Evolutionary conservation across 1,140 invertebrate genomes (phyloP).

Genomic region (Brachionus sp.): DNA sequence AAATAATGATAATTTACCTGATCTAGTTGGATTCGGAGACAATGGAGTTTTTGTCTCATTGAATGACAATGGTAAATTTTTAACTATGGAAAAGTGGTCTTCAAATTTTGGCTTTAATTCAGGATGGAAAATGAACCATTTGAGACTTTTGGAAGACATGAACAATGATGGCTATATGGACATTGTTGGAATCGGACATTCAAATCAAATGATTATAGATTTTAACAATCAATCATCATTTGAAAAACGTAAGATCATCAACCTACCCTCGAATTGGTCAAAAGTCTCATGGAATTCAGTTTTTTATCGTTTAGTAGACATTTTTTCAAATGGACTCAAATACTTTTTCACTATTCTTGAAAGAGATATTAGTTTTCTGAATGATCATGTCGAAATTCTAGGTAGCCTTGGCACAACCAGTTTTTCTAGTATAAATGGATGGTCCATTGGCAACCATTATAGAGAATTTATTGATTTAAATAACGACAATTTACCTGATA

Average conservation of each 20-base stretch:
- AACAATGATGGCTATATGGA: constrained; percentile 10
- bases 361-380: not conserved
- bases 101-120: constrained; percentile 1
- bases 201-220: not conserved
- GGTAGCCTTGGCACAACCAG: not conserved
- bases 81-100: not conserved
- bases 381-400: not conserved
- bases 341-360: not conserved
- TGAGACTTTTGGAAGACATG: constrained; percentile 19
- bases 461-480: not conserved
- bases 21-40: not conserved
- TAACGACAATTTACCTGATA: constrained; percentile 10
- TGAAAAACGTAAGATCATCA: not conserved
- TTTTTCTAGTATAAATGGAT: constrained; percentile 3
- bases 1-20: constrained; percentile 5
- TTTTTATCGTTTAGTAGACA: not conserved
- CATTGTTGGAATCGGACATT: constrained; percentile 3
- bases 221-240: constrained; percentile 21
- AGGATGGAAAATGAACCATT: constrained; percentile 3
- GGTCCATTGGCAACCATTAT: not conserved
- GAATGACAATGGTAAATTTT: constrained; percentile 11
- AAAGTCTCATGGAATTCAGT: constrained; percentile 15
- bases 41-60: constrained; percentile 20
- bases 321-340: not conserved
- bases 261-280: not conserved